Conservation (phyloP, 2,797 vertebrate species). For the Spizella passerina region DNA sequence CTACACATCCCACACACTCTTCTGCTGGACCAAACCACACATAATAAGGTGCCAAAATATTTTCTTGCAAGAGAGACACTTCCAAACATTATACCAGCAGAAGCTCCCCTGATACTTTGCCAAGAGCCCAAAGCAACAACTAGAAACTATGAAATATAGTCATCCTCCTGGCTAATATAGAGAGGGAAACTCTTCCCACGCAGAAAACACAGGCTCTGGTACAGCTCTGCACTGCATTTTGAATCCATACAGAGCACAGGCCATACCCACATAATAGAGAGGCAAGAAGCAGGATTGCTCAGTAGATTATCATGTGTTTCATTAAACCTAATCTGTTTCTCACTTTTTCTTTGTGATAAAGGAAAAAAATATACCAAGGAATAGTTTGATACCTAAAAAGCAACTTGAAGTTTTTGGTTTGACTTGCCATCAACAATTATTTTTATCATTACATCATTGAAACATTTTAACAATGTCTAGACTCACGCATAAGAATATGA, state of each 20-base stretch:
- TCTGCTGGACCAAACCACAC: slow-evolving; percentile 7
- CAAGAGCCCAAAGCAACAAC: slow-evolving; percentile 1
- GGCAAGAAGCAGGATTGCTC: background rate
- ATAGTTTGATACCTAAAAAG: background rate
- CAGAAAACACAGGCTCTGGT: background rate
- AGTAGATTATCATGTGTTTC: background rate
- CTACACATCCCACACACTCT: background rate
- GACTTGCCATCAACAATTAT: background rate
- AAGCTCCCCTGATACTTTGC: background rate
- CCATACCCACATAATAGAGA: accelerated
- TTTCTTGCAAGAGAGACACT: background rate
- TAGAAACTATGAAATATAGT: background rate
- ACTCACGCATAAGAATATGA: background rate
- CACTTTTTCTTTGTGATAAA: background rate
- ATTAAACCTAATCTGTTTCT: background rate
- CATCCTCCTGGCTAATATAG: background rate
- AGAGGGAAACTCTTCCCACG: background rate
- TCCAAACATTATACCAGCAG: background rate
- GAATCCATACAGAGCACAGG: background rate
- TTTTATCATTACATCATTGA: background rate
- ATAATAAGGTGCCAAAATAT: background rate
- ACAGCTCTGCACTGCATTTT: background rate
- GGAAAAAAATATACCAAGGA: background rate
- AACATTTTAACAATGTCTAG: background rate
- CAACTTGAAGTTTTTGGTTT: background rate